A percentile compares a stretch with the other conserved stretches of the same genome.
Conservation (phyloP, 2,797 vertebrate genomes). For the Arnoldichthys spilopterus region DNA sequence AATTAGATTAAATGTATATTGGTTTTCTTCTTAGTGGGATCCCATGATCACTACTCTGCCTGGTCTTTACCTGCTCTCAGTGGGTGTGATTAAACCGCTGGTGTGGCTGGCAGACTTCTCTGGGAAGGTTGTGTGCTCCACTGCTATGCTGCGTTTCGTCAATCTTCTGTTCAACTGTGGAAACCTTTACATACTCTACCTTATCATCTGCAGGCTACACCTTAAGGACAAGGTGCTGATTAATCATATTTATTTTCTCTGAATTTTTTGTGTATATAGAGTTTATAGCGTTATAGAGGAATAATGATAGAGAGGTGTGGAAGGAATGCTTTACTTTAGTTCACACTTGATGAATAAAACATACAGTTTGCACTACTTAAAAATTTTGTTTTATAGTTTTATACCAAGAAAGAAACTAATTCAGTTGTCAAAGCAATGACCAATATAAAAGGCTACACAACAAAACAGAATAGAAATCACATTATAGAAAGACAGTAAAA, state of each 20-base stretch:
- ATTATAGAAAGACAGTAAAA: no score
- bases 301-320: no score
- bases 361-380: no score
- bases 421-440: no score
- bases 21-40: slow-evolving; percentile 84
- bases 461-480: no score
- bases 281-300: no score
- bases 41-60: slow-evolving; percentile 97
- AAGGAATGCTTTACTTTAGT: no score
- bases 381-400: no score
- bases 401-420: no score
- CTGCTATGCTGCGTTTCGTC: slow-evolving; percentile 91
- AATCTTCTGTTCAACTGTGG: slow-evolving; percentile 95
- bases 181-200: slow-evolving; percentile 91
- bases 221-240: slow-evolving; percentile 85
- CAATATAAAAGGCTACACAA: no score
- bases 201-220: slow-evolving; percentile 87
- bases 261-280: not conserved
- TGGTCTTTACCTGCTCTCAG: slow-evolving; percentile 90
- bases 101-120: slow-evolving; percentile 88
- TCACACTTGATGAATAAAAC: no score
- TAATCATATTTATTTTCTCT: not conserved
- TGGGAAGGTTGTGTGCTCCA: slow-evolving; percentile 85
- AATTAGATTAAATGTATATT: not conserved
- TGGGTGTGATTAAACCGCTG: slow-evolving; percentile 88